These are phyloP conservation scores for Spea hammondii DNA, from an alignment of 2,797 vertebrate species.

Conservation along the genomic window DNA sequence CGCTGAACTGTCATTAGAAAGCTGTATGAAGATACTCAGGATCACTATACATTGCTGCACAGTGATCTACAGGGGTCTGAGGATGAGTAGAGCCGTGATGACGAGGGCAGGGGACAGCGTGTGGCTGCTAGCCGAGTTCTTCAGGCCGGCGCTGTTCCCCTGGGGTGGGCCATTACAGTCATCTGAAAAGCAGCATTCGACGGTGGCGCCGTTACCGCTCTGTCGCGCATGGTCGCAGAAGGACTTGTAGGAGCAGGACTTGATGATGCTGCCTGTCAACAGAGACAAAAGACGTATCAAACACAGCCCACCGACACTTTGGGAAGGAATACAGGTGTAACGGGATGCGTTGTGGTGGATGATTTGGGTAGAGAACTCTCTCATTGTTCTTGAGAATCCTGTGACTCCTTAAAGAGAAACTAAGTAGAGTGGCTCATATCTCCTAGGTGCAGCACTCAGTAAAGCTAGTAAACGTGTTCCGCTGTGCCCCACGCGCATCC, in stretches of 20 bases:
- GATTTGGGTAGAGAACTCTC: too few species aligned
- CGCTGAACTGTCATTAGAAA: not conserved
- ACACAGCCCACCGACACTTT: not conserved
- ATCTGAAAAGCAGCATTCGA: conserved; percentile 78
- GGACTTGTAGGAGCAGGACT: conserved; percentile 81
- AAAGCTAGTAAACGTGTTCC: too few species aligned
- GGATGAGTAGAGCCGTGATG: conserved; percentile 54
- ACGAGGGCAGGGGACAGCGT: conserved; percentile 59
- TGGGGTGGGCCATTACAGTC: conserved; percentile 77
- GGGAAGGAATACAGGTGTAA: not conserved
- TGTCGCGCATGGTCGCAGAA: conserved; percentile 79
- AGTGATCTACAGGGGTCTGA: conserved; percentile 59
- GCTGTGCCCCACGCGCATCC: too few species aligned
- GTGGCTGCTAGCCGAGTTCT: conserved; percentile 42
- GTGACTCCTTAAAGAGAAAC: too few species aligned
- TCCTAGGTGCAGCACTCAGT: too few species aligned
- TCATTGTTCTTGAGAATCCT: not conserved
- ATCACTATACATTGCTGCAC: conserved; percentile 4
- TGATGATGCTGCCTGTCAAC: conserved; percentile 77
- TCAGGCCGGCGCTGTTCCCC: conserved; percentile 59
- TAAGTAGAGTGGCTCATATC: too few species aligned
- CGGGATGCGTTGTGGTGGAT: too few species aligned
- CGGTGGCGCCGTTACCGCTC: conserved; percentile 62
- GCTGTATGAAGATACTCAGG: not conserved
- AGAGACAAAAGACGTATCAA: conserved; percentile 2